phyloP scores from a whole-genome alignment of 1,140 invertebrate species.

The Drosophila orosa region DNA sequence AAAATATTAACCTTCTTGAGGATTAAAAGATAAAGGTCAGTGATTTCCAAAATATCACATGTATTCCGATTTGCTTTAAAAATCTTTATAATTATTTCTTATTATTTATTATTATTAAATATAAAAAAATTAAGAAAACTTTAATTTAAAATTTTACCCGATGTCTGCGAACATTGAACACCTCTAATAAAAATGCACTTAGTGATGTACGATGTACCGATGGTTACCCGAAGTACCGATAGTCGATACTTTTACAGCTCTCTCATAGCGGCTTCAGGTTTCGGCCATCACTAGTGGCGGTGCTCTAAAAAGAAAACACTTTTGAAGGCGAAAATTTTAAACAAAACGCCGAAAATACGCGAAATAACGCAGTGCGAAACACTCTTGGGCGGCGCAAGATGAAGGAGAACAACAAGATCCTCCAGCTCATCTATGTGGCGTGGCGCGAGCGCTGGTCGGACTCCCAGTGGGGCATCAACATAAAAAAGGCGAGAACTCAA shows the following conservation, averaged over 20 bases:
- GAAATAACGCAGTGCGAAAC: background rate
- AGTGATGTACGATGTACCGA: background rate
- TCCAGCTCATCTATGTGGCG: constrained; percentile 85
- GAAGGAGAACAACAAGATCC: constrained; percentile 77
- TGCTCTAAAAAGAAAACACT: constrained; percentile 22
- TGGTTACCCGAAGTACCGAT: too few species aligned
- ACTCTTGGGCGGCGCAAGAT: constrained; percentile 27
- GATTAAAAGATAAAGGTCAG: too few species aligned
- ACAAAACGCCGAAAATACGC: constrained; percentile 25
- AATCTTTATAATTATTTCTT: too few species aligned
- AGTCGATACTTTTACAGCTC: background rate
- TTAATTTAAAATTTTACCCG: too few species aligned
- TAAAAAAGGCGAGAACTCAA: constrained; percentile 90
- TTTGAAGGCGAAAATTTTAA: constrained; percentile 8
- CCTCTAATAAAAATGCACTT: too few species aligned
- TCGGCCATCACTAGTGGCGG: constrained; percentile 28
- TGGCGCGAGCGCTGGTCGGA: constrained; percentile 98
- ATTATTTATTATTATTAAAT: too few species aligned
- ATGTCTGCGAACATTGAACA: too few species aligned
- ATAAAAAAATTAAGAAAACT: too few species aligned
- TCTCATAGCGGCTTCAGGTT: constrained; percentile 4
- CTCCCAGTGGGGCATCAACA: constrained; percentile 97
- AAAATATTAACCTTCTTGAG: too few species aligned
- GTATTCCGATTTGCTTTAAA: too few species aligned
- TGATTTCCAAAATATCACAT: too few species aligned